Conservation (phyloP, 2,888 invertebrate genomes). For the Diarsia brunnea region DNA sequence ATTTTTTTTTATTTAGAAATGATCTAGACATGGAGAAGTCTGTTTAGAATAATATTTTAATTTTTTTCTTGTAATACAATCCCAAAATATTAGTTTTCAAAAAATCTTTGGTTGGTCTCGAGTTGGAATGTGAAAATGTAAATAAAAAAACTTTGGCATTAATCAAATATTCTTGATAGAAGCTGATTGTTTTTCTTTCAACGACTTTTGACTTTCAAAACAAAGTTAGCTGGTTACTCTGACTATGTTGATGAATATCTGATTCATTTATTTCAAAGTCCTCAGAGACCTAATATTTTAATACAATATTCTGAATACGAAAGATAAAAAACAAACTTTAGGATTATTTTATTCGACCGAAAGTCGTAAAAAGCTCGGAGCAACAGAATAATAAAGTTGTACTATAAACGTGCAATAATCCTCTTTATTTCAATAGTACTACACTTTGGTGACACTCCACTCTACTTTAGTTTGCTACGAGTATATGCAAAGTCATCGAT, state of each 20-base stretch:
- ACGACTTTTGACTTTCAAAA: slow-evolving; percentile 21
- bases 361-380: slow-evolving; percentile 34
- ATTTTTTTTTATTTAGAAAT: background rate
- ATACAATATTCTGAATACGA: slow-evolving; percentile 31
- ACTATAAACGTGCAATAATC: slow-evolving; percentile 18
- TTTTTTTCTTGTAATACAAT: too few relatives aligned
- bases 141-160: background rate
- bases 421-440: slow-evolving; percentile 17
- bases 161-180: slow-evolving; percentile 3
- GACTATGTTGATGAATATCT: slow-evolving; percentile 8
- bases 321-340: slow-evolving; percentile 29
- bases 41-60: too few relatives aligned
- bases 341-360: slow-evolving; percentile 37
- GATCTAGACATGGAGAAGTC: too few relatives aligned
- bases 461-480: slow-evolving; percentile 9
- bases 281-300: slow-evolving; percentile 8
- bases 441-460: slow-evolving; percentile 20
- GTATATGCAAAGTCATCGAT: slow-evolving; percentile 19
- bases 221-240: slow-evolving; percentile 24
- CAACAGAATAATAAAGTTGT: slow-evolving; percentile 48
- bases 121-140: background rate
- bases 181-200: slow-evolving; percentile 28
- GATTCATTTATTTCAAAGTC: slow-evolving; percentile 21
- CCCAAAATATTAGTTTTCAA: too few relatives aligned
- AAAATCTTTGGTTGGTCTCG: background rate